These are phyloP conservation scores for Montipora cactus DNA, from an alignment of 64 coral and sea anemone genomes.

Conservation along the genomic window DNA sequence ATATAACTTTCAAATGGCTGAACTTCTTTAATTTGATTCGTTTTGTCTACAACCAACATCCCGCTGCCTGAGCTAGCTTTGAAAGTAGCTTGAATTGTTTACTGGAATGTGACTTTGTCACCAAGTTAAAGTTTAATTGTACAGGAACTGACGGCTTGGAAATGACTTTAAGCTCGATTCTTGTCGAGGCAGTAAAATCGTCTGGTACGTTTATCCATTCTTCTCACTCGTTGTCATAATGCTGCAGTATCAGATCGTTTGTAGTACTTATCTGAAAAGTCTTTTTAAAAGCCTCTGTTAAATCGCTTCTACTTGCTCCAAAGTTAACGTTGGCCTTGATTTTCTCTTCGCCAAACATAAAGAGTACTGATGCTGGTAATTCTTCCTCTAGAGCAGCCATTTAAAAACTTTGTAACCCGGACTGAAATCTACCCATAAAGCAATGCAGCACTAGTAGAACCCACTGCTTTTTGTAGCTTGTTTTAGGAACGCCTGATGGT, in stretches of 20 bases:
- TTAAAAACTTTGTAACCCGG: background rate
- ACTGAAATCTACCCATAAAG: background rate
- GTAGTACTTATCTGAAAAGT: background rate
- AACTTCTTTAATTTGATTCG: conserved; percentile 24
- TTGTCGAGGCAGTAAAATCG: conserved; percentile 38
- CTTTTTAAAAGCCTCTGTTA: conserved; percentile 12
- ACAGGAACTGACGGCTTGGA: conserved; percentile 9
- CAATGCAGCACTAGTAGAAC: conserved; percentile 1
- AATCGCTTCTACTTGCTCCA: conserved; percentile 13
- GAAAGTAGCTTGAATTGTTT: background rate
- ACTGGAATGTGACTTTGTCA: background rate
- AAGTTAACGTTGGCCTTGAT: conserved; percentile 14
- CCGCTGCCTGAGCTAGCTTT: background rate
- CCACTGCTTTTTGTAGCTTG: conserved; percentile 12
- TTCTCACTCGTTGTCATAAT: conserved; percentile 38
- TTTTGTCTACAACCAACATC: conserved; percentile 20
- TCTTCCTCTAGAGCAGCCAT: too few relatives aligned
- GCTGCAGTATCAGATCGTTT: conserved; percentile 11
- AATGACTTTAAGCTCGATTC: conserved; percentile 30
- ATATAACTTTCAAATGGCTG: conserved; percentile 12
- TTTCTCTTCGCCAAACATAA: conserved; percentile 36
- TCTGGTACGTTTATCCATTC: conserved; percentile 35
- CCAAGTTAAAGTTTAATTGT: conserved; percentile 1
- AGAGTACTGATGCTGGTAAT: background rate
- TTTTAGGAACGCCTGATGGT: conserved; percentile 6